phyloP scores from a whole-genome alignment of 2,888 invertebrate species.

The Thecophora atra region DNA sequence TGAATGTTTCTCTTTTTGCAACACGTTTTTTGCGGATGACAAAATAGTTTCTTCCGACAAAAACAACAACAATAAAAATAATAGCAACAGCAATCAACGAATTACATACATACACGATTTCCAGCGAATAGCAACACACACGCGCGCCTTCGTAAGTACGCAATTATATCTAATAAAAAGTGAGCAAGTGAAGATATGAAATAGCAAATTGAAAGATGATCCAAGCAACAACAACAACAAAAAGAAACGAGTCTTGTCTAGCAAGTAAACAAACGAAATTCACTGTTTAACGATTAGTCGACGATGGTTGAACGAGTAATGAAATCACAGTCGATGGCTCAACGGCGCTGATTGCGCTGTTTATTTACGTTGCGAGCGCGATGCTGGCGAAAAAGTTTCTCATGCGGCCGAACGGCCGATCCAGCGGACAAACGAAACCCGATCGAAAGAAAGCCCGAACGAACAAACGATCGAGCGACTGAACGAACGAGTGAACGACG shows the following conservation, averaged over 20 bases:
- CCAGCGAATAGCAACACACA: too few species aligned
- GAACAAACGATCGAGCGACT: too few species aligned
- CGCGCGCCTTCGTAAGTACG: too few species aligned
- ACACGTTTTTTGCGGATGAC: neutral
- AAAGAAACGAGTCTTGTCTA: neutral
- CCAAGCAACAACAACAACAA: neutral
- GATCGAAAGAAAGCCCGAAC: too few species aligned
- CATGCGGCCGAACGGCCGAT: too few species aligned
- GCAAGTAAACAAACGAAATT: too few species aligned
- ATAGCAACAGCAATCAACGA: conserved; percentile 5
- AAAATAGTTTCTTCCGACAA: neutral
- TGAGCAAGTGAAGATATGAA: too few species aligned
- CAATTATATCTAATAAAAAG: too few species aligned
- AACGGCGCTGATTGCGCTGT: neutral
- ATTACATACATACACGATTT: too few species aligned
- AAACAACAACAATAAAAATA: neutral
- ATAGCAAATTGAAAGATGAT: neutral
- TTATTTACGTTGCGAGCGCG: neutral
- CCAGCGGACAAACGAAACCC: too few species aligned
- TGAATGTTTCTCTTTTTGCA: neutral
- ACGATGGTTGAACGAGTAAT: neutral
- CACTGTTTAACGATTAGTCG: neutral
- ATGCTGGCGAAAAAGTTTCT: neutral
- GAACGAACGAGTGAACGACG: neutral
- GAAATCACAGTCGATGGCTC: neutral